These are phyloP conservation scores for Eubasilissa regina DNA, from an alignment of 1,140 invertebrate species.

Conservation along the genomic window DNA sequence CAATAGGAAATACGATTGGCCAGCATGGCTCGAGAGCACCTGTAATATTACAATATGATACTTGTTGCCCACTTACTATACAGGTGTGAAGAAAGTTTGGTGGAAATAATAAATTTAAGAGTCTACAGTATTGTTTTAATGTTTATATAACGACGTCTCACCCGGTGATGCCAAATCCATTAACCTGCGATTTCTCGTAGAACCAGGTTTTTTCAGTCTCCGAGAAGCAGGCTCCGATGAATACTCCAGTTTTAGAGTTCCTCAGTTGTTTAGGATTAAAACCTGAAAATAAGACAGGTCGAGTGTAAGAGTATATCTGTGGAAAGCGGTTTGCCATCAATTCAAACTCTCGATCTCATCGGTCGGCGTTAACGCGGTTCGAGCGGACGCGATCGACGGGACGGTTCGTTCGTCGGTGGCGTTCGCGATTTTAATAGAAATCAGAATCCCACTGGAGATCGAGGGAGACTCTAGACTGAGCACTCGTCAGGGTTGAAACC, in stretches of 20 bases:
- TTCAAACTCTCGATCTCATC: too few species aligned
- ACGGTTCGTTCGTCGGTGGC: too few species aligned
- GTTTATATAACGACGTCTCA: constrained; percentile 63
- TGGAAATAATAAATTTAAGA: neutral
- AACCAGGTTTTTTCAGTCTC: constrained; percentile 83
- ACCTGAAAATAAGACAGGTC: constrained; percentile 73
- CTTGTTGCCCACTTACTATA: too few species aligned
- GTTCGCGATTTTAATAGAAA: too few species aligned
- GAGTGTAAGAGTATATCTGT: too few species aligned
- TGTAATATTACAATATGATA: constrained; percentile 59
- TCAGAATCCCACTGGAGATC: too few species aligned
- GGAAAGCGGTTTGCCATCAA: too few species aligned
- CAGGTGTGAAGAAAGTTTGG: too few species aligned
- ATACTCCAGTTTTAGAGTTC: constrained; percentile 86
- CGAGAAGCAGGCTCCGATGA: constrained; percentile 85
- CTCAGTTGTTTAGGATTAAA: constrained; percentile 75
- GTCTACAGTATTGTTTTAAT: neutral
- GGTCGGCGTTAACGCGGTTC: too few species aligned
- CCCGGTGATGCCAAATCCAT: constrained; percentile 80
- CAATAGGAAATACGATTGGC: constrained; percentile 89
- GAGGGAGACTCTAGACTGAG: too few species aligned
- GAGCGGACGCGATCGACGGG: too few species aligned
- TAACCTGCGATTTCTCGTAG: constrained; percentile 77
- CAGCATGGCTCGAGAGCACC: constrained; percentile 91
- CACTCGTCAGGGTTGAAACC: too few species aligned